phyloP scores from a whole-genome alignment of 2,888 invertebrate species.

The Diabrotica balteata region DNA sequence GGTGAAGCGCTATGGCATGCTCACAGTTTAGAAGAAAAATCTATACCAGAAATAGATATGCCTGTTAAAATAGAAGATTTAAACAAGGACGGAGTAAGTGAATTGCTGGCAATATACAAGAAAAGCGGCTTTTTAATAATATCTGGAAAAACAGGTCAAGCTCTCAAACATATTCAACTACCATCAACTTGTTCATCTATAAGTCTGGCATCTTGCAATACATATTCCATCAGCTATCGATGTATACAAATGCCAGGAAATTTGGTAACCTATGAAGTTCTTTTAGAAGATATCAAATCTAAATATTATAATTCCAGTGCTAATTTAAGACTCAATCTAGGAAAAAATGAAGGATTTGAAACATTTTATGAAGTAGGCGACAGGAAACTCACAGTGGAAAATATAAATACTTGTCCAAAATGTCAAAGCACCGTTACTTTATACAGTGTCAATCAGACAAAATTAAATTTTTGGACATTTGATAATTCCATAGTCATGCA shows the following conservation, averaged over 20 bases:
- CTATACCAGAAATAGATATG: conserved; percentile 69
- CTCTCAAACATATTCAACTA: conserved; percentile 66
- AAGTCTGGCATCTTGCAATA: conserved; percentile 26
- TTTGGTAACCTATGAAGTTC: conserved; percentile 36
- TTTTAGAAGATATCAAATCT: conserved; percentile 31
- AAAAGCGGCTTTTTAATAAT: conserved; percentile 69
- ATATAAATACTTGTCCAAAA: conserved; percentile 75
- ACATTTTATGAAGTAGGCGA: conserved; percentile 65
- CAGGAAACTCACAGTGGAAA: conserved; percentile 73
- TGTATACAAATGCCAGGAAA: conserved; percentile 27
- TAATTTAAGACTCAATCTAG: conserved; percentile 39
- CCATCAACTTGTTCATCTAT: conserved; percentile 36
- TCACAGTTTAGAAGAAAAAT: conserved; percentile 65
- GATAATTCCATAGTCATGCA: conserved; percentile 75
- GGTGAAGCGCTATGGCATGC: conserved; percentile 68
- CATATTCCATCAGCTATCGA: conserved; percentile 27
- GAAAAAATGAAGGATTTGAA: conserved; percentile 58
- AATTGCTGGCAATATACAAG: conserved; percentile 67
- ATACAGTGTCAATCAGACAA: conserved; percentile 64
- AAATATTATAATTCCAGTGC: conserved; percentile 22
- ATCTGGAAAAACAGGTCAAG: conserved; percentile 73
- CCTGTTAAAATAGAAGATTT: conserved; percentile 77
- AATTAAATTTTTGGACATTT: conserved; percentile 65
- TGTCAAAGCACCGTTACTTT: conserved; percentile 70
- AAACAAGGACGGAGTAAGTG: conserved; percentile 74